A percentile compares a stretch with the other conserved stretches of the same genome.
These are phyloP conservation scores for Lacerta viridis DNA, from an alignment of 2,797 vertebrate genomes.

Conservation along the genomic window DNA sequence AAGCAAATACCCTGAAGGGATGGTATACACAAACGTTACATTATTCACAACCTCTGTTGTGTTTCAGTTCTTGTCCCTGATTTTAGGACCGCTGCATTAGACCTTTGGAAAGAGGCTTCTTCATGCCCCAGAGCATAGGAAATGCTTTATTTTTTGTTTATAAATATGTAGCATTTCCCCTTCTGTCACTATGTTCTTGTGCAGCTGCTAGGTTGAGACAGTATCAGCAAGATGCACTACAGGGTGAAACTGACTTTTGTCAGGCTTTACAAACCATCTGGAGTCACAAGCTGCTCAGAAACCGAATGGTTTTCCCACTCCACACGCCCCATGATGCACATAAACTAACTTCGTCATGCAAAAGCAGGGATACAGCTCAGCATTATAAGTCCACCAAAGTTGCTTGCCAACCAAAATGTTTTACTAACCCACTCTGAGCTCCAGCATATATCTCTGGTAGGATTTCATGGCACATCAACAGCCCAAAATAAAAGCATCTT, in stretches of 20 bases:
- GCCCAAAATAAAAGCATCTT: no score
- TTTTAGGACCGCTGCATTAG: slow-evolving; percentile 34
- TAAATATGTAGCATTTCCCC: slow-evolving; percentile 73
- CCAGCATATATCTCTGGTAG: neutral
- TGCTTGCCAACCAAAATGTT: neutral
- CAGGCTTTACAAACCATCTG: slow-evolving; percentile 76
- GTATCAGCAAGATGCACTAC: slow-evolving; percentile 72
- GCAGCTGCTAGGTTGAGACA: slow-evolving; percentile 73
- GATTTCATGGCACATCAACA: neutral
- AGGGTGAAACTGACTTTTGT: slow-evolving; percentile 63
- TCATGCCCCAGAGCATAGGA: slow-evolving; percentile 63
- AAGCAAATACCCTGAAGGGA: neutral
- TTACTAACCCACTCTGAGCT: neutral
- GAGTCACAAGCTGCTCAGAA: slow-evolving; percentile 68
- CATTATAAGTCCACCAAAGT: neutral
- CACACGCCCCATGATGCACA: neutral
- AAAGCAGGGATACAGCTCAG: slow-evolving; percentile 17
- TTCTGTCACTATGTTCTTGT: slow-evolving; percentile 70
- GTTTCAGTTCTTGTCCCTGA: neutral
- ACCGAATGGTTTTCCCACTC: slow-evolving; percentile 27
- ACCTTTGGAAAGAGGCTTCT: slow-evolving; percentile 43
- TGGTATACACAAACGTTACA: neutral
- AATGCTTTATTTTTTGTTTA: slow-evolving; percentile 73
- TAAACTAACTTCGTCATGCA: slow-evolving; percentile 38
- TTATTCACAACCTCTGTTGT: neutral